Conservation (phyloP, 2,113 vertebrate genomes). For the Machaerirhynchus nigripectus region DNA sequence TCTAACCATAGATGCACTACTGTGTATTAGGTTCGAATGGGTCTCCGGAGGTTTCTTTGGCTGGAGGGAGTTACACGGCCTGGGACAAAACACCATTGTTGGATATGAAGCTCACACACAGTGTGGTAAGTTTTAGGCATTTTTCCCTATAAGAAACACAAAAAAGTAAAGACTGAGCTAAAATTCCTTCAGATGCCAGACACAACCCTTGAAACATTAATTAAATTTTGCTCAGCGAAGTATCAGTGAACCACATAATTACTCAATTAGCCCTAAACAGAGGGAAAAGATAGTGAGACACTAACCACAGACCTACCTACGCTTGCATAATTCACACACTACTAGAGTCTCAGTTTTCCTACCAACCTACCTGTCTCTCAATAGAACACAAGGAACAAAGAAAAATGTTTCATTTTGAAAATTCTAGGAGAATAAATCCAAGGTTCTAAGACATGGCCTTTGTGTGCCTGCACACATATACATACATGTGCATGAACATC, state of each 20-base stretch:
- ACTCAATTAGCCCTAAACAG: background rate
- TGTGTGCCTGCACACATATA: background rate
- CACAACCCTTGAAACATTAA: background rate
- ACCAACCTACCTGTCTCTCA: background rate
- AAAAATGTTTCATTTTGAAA: background rate
- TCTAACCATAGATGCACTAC: background rate
- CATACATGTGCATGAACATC: background rate
- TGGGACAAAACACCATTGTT: background rate
- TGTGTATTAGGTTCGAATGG: background rate
- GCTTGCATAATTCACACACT: background rate
- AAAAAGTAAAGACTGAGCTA: background rate
- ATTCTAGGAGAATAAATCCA: background rate
- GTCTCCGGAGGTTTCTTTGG: background rate
- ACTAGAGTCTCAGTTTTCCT: background rate
- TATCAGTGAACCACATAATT: background rate
- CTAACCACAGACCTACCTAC: background rate
- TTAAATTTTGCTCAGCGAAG: background rate
- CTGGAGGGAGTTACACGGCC: background rate
- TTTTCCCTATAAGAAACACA: background rate
- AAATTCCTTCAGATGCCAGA: background rate
- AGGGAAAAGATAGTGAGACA: background rate
- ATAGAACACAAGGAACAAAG: background rate
- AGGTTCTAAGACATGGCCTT: background rate
- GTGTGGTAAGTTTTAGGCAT: rapidly evolving
- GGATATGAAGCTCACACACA: background rate